Evolutionary conservation across 2,888 invertebrate species (phyloP), one percentile per base, ranked within the genome.

Genomic region (Cerceris ruficornis): DNA sequence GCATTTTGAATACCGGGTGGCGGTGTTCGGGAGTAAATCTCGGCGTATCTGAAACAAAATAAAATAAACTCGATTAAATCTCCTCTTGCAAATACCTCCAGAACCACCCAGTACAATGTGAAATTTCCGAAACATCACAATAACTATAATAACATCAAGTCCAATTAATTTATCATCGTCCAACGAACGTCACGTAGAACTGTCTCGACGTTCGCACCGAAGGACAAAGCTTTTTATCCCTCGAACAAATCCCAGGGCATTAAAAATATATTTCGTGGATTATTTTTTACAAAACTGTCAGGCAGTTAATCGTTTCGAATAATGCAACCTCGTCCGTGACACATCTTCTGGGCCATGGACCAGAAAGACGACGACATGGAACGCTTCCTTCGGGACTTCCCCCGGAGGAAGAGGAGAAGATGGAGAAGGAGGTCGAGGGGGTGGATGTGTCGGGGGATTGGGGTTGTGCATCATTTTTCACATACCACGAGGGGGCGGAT

Each of bases 401-500:
- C 85, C 81, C 74, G 76, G 79, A 66, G 65, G 69, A 87, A 83
- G 85, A 88, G 88, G 87, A 28, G 28, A 28, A 28, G 28, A 28
- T 28, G 28, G 28, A 28, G 28, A 28, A 28, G 28, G 28, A 28
- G 28, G 28, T 28, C 28, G 82, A 69, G 71, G 71, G 79, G 79
- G 72, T 62, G 72, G 82, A 77, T 81, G 81, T 80, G 83, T 86
- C 80, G 86, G 86, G 84, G 88, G 87, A 89, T 90, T 87, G 89
- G 91, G 91, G 90, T 86, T 90, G 90, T 90, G 90, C 91, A 91
- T 91, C 91, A 91, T 91, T 91, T 91, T 91, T 91, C 91, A 91
- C 91, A 89, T 91, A 91, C 89, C 88, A 88, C 89, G 86, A 90
- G 89, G 90, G 91, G 91, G 91, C 88, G 91, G 89, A 88, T 85